These are phyloP conservation scores for Tokudaia tokunoshimensis DNA, from an alignment of 2,797 vertebrate genomes.

Conservation along the genomic window DNA sequence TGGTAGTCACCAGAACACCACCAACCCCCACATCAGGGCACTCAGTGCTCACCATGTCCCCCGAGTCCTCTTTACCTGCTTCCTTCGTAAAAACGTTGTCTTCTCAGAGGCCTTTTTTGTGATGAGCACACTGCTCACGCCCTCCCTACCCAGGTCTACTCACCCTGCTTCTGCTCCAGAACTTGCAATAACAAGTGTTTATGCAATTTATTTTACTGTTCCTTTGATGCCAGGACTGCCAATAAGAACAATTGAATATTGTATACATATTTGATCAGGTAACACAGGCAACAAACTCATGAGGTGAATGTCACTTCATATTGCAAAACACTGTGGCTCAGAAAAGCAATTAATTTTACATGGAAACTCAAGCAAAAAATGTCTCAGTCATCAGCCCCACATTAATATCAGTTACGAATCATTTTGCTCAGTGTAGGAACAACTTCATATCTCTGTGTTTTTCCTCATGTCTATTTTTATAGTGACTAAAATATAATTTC, in stretches of 20 bases:
- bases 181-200: neutral
- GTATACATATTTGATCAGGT: neutral
- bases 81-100: neutral
- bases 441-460: neutral
- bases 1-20: neutral
- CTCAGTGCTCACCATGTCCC: neutral
- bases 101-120: neutral
- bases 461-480: neutral
- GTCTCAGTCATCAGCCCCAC: neutral
- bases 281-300: neutral
- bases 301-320: neutral
- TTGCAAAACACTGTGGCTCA: neutral
- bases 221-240: neutral
- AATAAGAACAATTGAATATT: neutral
- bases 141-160: fast-evolving
- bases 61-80: neutral
- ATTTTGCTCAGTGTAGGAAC: neutral
- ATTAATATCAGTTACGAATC: neutral
- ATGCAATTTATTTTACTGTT: slow-evolving; percentile 30
- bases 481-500: neutral
- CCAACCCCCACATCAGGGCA: neutral
- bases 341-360: neutral
- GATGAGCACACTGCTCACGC: neutral
- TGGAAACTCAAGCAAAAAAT: neutral
- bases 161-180: neutral